Evolutionary conservation across 2,113 vertebrate species (phyloP).

Genomic region (Neodontobutis hainanensis): DNA sequence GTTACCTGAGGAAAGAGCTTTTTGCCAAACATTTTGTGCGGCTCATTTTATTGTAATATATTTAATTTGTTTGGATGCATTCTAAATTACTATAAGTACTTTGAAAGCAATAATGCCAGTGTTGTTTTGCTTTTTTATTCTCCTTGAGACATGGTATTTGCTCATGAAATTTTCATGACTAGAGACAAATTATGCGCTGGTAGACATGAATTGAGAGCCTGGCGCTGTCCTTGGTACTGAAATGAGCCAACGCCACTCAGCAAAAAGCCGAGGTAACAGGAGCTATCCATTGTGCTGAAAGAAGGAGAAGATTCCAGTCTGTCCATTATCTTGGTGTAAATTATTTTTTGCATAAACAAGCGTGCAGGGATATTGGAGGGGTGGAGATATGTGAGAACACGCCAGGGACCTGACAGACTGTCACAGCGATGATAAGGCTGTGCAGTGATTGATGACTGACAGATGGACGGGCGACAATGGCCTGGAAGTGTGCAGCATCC

Average conservation of each 20-base stretch:
- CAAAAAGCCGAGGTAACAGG: conserved; percentile 15
- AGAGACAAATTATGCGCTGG: not conserved
- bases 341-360: conserved; percentile 34
- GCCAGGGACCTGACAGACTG: conserved; percentile 49
- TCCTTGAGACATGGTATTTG: conserved; percentile 7
- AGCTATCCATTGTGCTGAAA: conserved; percentile 56
- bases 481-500: conserved; percentile 30
- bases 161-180: conserved; percentile 8
- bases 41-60: conserved; percentile 5
- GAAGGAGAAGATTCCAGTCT: conserved; percentile 7
- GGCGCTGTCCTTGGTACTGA: conserved; percentile 61
- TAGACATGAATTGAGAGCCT: not conserved
- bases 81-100: conserved; percentile 20
- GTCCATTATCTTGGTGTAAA: conserved; percentile 10
- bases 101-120: conserved; percentile 8
- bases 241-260: conserved; percentile 29
- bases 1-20: not conserved
- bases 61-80: conserved; percentile 26
- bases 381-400: conserved; percentile 53
- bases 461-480: conserved; percentile 50
- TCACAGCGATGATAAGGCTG: conserved; percentile 50
- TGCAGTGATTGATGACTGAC: conserved; percentile 67
- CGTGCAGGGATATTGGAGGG: conserved; percentile 26
- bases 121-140: conserved; percentile 30
- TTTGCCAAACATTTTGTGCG: conserved; percentile 13